phyloP scores from a whole-genome alignment of 1,140 invertebrate genomes.

The Drosophila leontia region DNA sequence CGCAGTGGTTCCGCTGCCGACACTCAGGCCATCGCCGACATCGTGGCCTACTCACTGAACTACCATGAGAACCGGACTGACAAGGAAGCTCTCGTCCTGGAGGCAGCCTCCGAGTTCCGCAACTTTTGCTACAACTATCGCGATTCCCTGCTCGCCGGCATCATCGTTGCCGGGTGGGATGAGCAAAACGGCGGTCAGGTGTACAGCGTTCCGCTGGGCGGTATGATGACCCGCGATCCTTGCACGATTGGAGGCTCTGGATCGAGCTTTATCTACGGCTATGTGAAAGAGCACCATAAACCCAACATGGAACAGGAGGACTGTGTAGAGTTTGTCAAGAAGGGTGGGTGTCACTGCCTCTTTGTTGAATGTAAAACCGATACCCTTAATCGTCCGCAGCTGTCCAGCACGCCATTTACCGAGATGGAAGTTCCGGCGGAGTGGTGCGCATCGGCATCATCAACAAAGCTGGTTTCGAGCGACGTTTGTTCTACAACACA shows the following conservation, averaged over 20 bases:
- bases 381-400: constrained; percentile 87
- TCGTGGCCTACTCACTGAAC: constrained; percentile 93
- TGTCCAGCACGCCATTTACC: constrained; percentile 94
- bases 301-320: constrained; percentile 94
- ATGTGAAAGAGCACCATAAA: constrained; percentile 95
- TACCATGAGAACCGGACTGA: constrained; percentile 90
- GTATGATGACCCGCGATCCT: constrained; percentile 96
- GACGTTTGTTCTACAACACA: constrained; percentile 88
- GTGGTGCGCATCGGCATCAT: constrained; percentile 96
- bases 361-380: no score
- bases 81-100: constrained; percentile 94
- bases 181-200: constrained; percentile 94
- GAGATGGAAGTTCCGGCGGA: constrained; percentile 98
- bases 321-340: constrained; percentile 93
- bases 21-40: constrained; percentile 98
- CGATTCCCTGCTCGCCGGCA: constrained; percentile 95
- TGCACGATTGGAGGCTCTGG: constrained; percentile 98
- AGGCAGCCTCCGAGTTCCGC: constrained; percentile 95
- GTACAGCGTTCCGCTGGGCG: constrained; percentile 95
- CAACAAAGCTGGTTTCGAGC: constrained; percentile 93
- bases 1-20: constrained; percentile 98
- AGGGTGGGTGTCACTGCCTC: constrained; percentile 87
- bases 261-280: constrained; percentile 97
- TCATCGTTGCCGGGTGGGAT: constrained; percentile 98
- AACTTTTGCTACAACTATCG: constrained; percentile 98